These are phyloP conservation scores for Platysternon megacephalum DNA, from an alignment of 2,113 vertebrate species.

Conservation along the genomic window DNA sequence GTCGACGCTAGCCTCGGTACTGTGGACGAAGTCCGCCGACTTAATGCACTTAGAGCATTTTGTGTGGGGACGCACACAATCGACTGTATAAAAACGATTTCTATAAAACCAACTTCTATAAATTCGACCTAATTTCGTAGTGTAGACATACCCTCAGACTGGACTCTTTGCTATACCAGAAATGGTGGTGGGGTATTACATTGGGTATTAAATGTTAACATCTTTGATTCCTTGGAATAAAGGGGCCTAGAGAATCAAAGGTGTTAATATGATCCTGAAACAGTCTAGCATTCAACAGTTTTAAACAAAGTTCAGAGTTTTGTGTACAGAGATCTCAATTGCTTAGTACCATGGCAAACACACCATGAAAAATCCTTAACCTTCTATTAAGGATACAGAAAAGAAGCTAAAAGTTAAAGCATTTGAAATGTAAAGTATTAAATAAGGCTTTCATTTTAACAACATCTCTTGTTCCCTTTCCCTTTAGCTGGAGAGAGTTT, in stretches of 20 bases:
- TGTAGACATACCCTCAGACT: too few species aligned
- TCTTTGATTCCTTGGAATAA: background rate
- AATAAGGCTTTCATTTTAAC: background rate
- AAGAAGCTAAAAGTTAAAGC: background rate
- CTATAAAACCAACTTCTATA: too few species aligned
- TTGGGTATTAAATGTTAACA: too few species aligned
- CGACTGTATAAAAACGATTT: too few species aligned
- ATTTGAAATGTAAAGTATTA: background rate
- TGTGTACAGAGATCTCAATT: background rate
- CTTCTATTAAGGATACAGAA: background rate
- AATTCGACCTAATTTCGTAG: too few species aligned
- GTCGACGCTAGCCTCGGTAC: too few species aligned
- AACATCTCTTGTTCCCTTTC: background rate
- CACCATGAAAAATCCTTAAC: background rate
- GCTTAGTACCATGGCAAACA: background rate
- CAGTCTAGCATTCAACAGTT: background rate
- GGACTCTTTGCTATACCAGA: background rate
- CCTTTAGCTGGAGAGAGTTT: background rate
- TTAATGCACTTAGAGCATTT: too few species aligned
- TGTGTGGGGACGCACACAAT: too few species aligned
- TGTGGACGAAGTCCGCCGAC: too few species aligned
- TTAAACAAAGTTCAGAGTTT: background rate
- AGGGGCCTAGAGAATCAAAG: background rate
- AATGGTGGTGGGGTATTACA: background rate
- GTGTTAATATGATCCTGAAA: background rate